A percentile compares a stretch with the other conserved stretches of the same genome.
Evolutionary conservation across 2,888 invertebrate species (phyloP).

Genomic region (Ashinkailepas kermadecensis): DNA sequence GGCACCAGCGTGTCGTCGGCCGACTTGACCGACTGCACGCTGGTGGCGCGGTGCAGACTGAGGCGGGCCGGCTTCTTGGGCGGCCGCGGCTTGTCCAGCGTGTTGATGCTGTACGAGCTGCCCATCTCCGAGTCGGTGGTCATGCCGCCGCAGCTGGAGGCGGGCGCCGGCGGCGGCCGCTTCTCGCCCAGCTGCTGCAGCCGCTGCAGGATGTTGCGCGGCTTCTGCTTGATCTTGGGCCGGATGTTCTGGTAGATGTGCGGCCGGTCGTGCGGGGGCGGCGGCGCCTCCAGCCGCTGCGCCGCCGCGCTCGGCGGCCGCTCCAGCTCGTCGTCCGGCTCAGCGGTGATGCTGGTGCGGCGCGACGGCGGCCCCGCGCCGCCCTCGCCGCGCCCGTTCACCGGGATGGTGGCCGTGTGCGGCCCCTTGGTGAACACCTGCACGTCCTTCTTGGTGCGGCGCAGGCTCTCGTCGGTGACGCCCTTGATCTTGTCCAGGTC

Average conservation of each 20-base stretch:
- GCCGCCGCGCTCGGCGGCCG: not conserved
- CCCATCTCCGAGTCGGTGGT: conserved; percentile 14
- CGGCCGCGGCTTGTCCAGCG: conserved; percentile 53
- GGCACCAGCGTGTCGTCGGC: not conserved
- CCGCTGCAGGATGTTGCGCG: conserved; percentile 13
- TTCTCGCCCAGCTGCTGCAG: not conserved
- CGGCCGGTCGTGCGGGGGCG: not conserved
- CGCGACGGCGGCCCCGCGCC: not conserved
- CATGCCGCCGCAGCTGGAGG: not conserved
- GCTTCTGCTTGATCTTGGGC: conserved; percentile 12
- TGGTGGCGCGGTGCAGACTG: conserved; percentile 73
- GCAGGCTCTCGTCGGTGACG: conserved; percentile 20
- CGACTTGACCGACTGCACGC: conserved; percentile 38
- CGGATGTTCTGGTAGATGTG: conserved; percentile 19
- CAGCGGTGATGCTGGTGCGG: not conserved
- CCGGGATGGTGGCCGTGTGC: conserved; percentile 56
- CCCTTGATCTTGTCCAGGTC: conserved; percentile 28
- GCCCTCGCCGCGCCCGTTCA: not conserved
- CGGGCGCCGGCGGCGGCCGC: not conserved
- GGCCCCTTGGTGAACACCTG: conserved; percentile 68
- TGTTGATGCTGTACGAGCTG: conserved; percentile 7
- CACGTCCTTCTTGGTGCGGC: conserved; percentile 22
- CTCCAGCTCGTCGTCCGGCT: no score
- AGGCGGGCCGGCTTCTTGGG: conserved; percentile 76
- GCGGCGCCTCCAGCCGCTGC: not conserved